Evolutionary conservation across 1,140 invertebrate genomes (phyloP), one percentile per base, ranked within the genome.

Genomic region (Hydropsyche tenuis): DNA sequence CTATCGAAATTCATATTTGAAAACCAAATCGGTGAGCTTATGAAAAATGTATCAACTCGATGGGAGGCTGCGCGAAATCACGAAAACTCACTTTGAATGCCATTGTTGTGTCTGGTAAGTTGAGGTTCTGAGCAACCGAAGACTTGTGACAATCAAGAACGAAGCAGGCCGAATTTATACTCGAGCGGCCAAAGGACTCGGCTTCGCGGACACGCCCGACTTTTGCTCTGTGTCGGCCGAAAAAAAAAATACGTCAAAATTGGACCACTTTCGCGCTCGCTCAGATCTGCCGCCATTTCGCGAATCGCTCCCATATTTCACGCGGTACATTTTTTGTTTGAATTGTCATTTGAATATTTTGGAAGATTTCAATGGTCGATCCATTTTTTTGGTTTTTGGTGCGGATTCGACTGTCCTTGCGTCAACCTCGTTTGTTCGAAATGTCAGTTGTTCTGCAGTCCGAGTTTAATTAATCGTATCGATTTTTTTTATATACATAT

Each of bases 61-160:
- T n/a, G n/a, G n/a, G n/a, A 20, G 12, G 18, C 5, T n/a, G 27
- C 20, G 30, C 4, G 27, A 18, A 22, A 23, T 62, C 4, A 62
- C 3, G 30, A 62, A 22, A 65, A 56, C 68, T 70, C 42, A 70
- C 68, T 56, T 56, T 70, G 68, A 70, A 70, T 70, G 68, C 68
- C 68, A 70, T 70, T 1, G 46, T 56, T 43, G 27, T 60, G 11
- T 60, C 16, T 48, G 12, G 68, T 56, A 37, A 53, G 68, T 70
- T 56, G 68, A 30, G 48, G 48, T 70, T 56, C 12, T 46, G 48
- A 56, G 27, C 68, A 70, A 70, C 68, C 25, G 30, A 30, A 56
- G 48, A 56, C 68, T 70, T 70, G 22, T 70, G 68, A 70, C 68
- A 70, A 70, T 53, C 23, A 48, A 30, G 1, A 12, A n/a, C 23